Evolutionary conservation across 2,888 invertebrate species (phyloP).

Genomic region (Neoscelio sp.): DNA sequence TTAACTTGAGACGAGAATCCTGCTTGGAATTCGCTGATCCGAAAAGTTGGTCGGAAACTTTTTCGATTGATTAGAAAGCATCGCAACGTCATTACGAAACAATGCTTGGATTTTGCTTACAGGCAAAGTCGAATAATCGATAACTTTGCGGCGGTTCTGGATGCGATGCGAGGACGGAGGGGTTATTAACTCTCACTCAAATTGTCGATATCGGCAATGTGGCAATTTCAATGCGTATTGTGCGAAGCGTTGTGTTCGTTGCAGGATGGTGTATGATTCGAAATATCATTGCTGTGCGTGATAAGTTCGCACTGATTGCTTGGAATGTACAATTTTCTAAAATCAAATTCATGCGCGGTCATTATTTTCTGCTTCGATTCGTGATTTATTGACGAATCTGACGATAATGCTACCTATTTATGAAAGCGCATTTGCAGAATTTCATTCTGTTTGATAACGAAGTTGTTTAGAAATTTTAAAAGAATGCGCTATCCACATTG

Average conservation of each 20-base stretch:
- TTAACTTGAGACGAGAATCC: constrained; percentile 20
- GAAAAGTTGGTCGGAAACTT: constrained; percentile 34
- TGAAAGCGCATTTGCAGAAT: constrained; percentile 4
- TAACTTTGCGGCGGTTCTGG: constrained; percentile 38
- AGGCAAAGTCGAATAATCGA: constrained; percentile 50
- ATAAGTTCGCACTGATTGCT: constrained; percentile 45
- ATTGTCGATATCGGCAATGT: constrained; percentile 62
- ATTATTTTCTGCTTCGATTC: constrained; percentile 24
- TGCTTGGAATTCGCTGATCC: constrained; percentile 15
- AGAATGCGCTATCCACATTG: too few species aligned
- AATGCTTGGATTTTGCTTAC: constrained; percentile 44
- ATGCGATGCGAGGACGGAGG: not conserved
- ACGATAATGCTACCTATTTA: constrained; percentile 1
- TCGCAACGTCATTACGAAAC: constrained; percentile 44
- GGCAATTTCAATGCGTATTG: constrained; percentile 62
- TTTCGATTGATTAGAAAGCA: constrained; percentile 39
- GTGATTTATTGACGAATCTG: constrained; percentile 23
- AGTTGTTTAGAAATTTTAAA: too few species aligned
- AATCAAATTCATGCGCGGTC: constrained; percentile 28
- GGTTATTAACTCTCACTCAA: constrained; percentile 57
- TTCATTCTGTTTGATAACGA: constrained; percentile 8
- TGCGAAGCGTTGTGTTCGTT: constrained; percentile 32
- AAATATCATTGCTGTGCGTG: constrained; percentile 35
- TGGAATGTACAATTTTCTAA: constrained; percentile 35
- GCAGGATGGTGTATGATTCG: constrained; percentile 40